Base-by-base conservation (phyloP, 2,113 vertebrate species). In the Taurulus bubalis region DNA sequence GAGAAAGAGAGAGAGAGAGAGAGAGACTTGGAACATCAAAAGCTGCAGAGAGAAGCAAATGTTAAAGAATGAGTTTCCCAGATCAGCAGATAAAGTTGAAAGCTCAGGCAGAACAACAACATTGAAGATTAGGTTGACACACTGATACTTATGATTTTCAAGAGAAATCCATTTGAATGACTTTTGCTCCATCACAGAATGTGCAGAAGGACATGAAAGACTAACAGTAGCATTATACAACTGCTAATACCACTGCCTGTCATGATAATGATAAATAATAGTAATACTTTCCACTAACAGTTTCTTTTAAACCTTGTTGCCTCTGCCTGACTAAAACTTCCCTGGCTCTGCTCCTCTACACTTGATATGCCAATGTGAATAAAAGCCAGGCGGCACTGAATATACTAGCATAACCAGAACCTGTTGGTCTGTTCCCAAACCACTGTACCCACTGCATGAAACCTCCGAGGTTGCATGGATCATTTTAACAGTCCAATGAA, bases 371-470 rank as follows among this genome's bases (percentile, higher is more conserved):
- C 71, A 74, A 28, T 42, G 47, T 62, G 32, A 80, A 65, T 71
- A 11, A 16, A 76, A 86, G 38, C 60, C 72, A 85, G 66, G 24
- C 24, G 6, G 66, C 40, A 1, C 6, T 60, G 69, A 59, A 40
- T 59, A 55, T 77, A 45, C 88, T 74, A 83, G 65, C 10, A 20
- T 55, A 74, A 83, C 82, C 71, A 79, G 22, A 76, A 75, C 65
- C 20, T 45, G 71, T 51, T 63, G 69, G 49, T 79, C 56, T 34
- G 63, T 10, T 58, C 53, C 71, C 71, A 74, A 82, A 82, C 84
- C 56, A 12, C 75, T 62, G 68, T 14, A 4, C 24, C 26, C 60
- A 30, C 58, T 38, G 49, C 28, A 42, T 20, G 47, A 75, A 20
- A 65, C 24, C 74, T 64, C 8, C 70, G 68, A 8, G 40, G 26